Percentiles rank a stretch among this genome's conserved stretches.
These are phyloP conservation scores for Oncorhynchus nerka DNA, from an alignment of 2,113 vertebrate genomes.

Conservation along the genomic window DNA sequence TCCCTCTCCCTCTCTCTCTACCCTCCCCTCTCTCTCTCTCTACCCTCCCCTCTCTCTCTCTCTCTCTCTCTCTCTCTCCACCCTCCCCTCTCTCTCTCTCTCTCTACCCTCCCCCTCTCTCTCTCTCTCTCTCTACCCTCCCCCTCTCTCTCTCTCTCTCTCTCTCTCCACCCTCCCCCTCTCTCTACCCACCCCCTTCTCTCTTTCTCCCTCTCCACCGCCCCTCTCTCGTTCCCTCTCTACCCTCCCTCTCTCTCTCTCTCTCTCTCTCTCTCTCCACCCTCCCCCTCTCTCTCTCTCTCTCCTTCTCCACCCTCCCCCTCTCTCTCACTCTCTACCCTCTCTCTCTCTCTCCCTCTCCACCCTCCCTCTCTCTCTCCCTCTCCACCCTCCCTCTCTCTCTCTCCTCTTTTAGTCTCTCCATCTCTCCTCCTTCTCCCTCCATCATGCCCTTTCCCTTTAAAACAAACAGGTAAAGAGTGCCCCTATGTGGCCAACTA, in stretches of 20 bases:
- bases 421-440: not conserved
- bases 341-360: not conserved
- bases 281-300: no score
- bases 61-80: no score
- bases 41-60: no score
- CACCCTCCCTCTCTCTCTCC: not conserved
- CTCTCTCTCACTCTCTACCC: no score
- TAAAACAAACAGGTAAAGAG: not conserved
- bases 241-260: no score
- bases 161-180: not conserved
- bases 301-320: rapidly evolving
- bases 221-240: not conserved
- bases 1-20: not conserved
- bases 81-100: not conserved
- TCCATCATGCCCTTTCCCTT: not conserved
- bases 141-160: not conserved
- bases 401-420: not conserved
- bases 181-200: not conserved
- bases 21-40: no score
- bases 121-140: no score
- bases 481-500: not conserved
- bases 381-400: not conserved
- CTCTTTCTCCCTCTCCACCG: no score
- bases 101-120: not conserved
- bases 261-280: no score